phyloP scores from a whole-genome alignment of 2,888 invertebrate species.

The Tineola bisselliella region DNA sequence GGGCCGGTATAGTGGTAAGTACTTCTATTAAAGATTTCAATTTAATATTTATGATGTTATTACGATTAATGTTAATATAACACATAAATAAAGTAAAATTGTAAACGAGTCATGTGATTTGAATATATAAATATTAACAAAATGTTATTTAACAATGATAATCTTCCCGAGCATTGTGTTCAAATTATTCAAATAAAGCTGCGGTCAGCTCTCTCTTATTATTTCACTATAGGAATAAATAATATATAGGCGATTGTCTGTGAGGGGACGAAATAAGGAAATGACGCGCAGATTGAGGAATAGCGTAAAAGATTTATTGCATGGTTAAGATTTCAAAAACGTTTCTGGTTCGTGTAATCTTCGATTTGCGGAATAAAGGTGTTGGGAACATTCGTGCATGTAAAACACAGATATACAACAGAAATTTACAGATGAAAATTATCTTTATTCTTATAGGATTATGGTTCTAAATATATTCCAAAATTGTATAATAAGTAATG shows the following conservation, averaged over 20 bases:
- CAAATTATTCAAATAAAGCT: conserved; percentile 30
- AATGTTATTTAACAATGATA: conserved; percentile 1
- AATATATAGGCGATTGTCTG: conserved; percentile 24
- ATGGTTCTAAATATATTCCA: background rate
- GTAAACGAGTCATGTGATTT: too few species aligned
- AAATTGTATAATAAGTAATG: background rate
- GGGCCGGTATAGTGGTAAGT: too few species aligned
- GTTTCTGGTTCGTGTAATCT: conserved; percentile 11
- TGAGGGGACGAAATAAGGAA: conserved; percentile 47
- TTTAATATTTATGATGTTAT: too few species aligned
- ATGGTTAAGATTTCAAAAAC: conserved; percentile 7
- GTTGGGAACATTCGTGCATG: conserved; percentile 1
- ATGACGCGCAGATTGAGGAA: conserved; percentile 24
- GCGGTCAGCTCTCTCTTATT: conserved; percentile 43
- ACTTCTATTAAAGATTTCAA: too few species aligned
- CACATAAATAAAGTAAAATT: too few species aligned
- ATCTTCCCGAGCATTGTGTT: conserved; percentile 30
- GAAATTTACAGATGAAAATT: background rate
- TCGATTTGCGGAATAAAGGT: conserved; percentile 11
- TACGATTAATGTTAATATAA: too few species aligned
- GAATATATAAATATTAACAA: background rate
- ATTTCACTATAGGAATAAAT: conserved; percentile 36
- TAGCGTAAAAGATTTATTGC: conserved; percentile 33
- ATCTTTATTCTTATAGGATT: background rate
- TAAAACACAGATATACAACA: background rate